A percentile compares a stretch with the other conserved stretches of the same genome.
Evolutionary conservation across 2,888 invertebrate species (phyloP).

Genomic region (Anarsia innoxiella): DNA sequence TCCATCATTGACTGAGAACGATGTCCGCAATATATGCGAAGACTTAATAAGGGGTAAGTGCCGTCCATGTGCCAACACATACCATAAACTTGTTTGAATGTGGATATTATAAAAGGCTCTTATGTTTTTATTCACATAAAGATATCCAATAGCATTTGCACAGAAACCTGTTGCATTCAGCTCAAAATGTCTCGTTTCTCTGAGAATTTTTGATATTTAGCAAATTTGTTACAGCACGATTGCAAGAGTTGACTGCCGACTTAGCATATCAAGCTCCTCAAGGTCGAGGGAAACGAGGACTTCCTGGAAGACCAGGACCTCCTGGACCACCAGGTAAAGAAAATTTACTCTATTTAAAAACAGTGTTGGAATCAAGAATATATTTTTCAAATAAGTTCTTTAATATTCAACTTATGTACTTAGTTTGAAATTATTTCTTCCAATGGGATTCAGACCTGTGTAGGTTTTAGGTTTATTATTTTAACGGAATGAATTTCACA

Average conservation of each 20-base stretch:
- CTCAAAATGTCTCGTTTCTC: neutral
- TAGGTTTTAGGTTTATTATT: too few species aligned
- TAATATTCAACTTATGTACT: too few species aligned
- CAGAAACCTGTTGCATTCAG: neutral
- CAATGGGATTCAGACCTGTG: too few species aligned
- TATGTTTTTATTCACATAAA: too few species aligned
- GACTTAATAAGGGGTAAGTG: slow-evolving; percentile 83
- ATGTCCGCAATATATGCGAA: slow-evolving; percentile 87
- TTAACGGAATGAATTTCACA: too few species aligned
- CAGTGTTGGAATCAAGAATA: too few species aligned
- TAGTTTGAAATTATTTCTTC: too few species aligned
- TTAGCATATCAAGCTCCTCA: slow-evolving; percentile 80
- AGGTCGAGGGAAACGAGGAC: slow-evolving; percentile 79
- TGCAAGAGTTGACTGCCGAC: slow-evolving; percentile 79
- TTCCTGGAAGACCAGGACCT: slow-evolving; percentile 80
- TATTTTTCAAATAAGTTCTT: too few species aligned
- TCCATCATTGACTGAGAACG: slow-evolving; percentile 79
- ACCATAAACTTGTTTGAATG: too few species aligned
- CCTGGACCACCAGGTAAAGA: slow-evolving; percentile 80
- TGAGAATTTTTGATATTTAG: neutral
- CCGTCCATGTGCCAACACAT: slow-evolving; percentile 10
- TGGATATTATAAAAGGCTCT: too few species aligned
- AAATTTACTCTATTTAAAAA: too few species aligned
- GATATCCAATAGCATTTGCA: neutral
- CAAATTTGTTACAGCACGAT: slow-evolving; percentile 74